Evolutionary conservation across 2,888 invertebrate genomes (phyloP).

Genomic region (Orthosia cruda): DNA sequence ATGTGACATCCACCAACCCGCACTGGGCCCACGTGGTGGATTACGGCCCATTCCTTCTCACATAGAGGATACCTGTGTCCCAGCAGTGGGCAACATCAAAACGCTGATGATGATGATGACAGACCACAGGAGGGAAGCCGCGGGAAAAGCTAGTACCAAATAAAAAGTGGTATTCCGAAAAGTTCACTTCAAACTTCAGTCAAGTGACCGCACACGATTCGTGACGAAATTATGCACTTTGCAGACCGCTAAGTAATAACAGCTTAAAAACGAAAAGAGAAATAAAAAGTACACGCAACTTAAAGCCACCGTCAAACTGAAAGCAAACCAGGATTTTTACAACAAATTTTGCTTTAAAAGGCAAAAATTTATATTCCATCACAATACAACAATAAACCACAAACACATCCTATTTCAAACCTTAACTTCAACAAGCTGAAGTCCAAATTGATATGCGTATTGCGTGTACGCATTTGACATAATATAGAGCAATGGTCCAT

Average conservation of each 20-base stretch:
- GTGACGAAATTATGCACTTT: background rate
- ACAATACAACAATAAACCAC: constrained; percentile 32
- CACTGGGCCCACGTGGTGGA: too few species aligned
- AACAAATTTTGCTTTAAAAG: constrained; percentile 45
- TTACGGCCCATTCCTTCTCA: too few species aligned
- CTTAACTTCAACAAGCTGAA: background rate
- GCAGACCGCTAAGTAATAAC: background rate
- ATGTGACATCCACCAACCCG: too few species aligned
- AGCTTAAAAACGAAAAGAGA: background rate
- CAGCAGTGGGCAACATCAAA: too few species aligned
- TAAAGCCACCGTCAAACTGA: background rate
- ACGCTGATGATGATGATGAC: too few species aligned
- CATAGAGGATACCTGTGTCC: too few species aligned
- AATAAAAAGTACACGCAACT: background rate
- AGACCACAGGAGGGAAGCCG: too few species aligned
- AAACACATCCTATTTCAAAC: constrained; percentile 17
- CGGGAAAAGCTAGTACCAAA: too few species aligned
- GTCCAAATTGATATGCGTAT: constrained; percentile 17
- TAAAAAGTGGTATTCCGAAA: background rate
- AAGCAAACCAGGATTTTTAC: constrained; percentile 10
- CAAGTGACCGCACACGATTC: background rate
- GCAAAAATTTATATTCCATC: constrained; percentile 41
- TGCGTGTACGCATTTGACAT: constrained; percentile 11
- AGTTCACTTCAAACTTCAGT: background rate
- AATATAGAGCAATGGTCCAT: constrained; percentile 25